phyloP scores from a whole-genome alignment of 2,888 invertebrate species.

The Ophion slaviceki region DNA sequence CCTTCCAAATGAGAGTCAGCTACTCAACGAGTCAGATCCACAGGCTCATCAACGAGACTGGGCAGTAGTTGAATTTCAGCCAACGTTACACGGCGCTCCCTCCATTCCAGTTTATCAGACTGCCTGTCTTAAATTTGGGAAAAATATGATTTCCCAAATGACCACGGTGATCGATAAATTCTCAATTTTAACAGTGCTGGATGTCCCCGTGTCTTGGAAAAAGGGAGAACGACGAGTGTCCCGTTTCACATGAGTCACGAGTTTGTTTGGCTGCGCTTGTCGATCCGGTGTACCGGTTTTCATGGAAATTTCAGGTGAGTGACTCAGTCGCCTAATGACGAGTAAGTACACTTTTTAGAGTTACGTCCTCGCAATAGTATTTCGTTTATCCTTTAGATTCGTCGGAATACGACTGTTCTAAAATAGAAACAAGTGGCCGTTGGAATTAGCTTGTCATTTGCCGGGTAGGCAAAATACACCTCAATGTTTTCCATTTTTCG shows the following conservation, averaged over 20 bases:
- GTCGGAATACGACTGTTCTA: background rate
- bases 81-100: slow-evolving; percentile 24
- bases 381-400: background rate
- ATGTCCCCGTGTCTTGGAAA: slow-evolving; percentile 6
- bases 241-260: slow-evolving; percentile 26
- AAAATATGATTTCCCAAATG: slow-evolving; percentile 61
- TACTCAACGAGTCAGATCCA: slow-evolving; percentile 49
- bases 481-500: background rate
- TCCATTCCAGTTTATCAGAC: slow-evolving; percentile 55
- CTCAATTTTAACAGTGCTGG: slow-evolving; percentile 34
- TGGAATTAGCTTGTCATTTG: background rate
- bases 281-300: slow-evolving; percentile 1
- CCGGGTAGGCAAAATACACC: background rate
- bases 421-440: background rate
- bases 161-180: slow-evolving; percentile 52
- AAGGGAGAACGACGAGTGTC: background rate
- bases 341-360: background rate
- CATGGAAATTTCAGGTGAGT: background rate
- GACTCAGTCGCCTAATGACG: background rate
- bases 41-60: slow-evolving; percentile 46
- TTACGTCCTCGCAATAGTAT: background rate
- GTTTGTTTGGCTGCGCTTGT: background rate
- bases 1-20: slow-evolving; percentile 37
- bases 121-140: slow-evolving; percentile 39
- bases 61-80: slow-evolving; percentile 11